Conservation (phyloP, 2,797 vertebrate species). For the Rhabdophis nuchalis region DNA sequence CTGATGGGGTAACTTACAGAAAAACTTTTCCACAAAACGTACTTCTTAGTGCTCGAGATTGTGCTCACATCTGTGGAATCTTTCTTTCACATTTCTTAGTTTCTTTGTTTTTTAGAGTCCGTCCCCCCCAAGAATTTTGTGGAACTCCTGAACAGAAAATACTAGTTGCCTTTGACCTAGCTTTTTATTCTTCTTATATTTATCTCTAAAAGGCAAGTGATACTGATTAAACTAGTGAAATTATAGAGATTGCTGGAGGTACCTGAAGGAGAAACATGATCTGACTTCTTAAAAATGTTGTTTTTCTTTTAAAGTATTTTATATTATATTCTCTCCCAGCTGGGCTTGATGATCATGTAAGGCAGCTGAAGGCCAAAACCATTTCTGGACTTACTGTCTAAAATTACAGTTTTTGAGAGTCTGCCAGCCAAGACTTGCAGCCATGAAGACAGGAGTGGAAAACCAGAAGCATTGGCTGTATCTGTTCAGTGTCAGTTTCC, state of each 20-base stretch:
- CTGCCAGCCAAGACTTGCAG: slow-evolving; percentile 16
- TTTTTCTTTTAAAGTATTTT: background rate
- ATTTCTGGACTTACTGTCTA: slow-evolving; percentile 16
- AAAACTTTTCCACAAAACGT: background rate
- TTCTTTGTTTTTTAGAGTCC: background rate
- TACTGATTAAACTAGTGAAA: slow-evolving; percentile 18
- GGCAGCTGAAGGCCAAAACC: slow-evolving; percentile 20
- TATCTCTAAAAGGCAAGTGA: background rate
- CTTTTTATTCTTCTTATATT: background rate
- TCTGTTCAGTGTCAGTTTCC: slow-evolving; percentile 46
- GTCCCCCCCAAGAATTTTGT: background rate
- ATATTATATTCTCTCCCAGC: slow-evolving; percentile 3
- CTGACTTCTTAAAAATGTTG: background rate
- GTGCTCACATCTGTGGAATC: slow-evolving; percentile 8
- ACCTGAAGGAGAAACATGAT: fast-evolving
- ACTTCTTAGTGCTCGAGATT: slow-evolving; percentile 22
- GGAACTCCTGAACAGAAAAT: background rate
- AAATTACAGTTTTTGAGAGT: fast-evolving
- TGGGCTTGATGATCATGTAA: background rate
- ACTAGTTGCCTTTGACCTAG: background rate
- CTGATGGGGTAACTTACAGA: background rate
- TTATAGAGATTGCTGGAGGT: background rate
- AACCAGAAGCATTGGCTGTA: slow-evolving; percentile 5
- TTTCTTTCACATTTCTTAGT: background rate
- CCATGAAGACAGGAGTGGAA: background rate